Evolutionary conservation across 2,888 invertebrate species (phyloP).

Genomic region (Meloe dianella): DNA sequence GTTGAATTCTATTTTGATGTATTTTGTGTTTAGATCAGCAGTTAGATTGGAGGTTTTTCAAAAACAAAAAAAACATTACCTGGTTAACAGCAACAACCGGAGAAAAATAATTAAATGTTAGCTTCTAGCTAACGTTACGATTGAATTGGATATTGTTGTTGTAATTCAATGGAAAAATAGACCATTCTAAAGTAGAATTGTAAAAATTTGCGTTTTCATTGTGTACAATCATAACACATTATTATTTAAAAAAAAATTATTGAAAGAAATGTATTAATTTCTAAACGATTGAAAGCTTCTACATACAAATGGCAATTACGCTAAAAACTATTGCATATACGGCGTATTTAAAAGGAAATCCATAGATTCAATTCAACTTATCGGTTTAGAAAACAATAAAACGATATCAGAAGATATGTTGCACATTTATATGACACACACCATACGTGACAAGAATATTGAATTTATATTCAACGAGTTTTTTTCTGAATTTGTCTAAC

Average conservation of each 20-base stretch:
- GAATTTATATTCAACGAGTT: constrained; percentile 26
- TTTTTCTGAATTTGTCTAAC: constrained; percentile 18
- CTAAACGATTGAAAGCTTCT: no score
- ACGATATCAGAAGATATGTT: constrained; percentile 24
- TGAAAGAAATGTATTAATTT: no score
- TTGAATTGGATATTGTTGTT: not conserved
- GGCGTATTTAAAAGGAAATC: constrained; percentile 12
- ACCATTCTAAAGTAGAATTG: not conserved
- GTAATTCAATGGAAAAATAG: not conserved
- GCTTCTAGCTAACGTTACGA: not conserved
- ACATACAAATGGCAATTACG: not conserved
- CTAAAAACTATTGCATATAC: constrained; percentile 10
- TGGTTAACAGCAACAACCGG: not conserved
- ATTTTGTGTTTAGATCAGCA: not conserved
- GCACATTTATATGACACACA: constrained; percentile 32
- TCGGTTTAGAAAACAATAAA: constrained; percentile 28
- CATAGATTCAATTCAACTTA: constrained; percentile 10
- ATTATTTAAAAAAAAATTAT: no score
- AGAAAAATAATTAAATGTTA: not conserved
- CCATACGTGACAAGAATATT: constrained; percentile 24
- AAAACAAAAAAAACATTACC: not conserved
- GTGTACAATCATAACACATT: no score
- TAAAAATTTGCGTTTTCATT: not conserved
- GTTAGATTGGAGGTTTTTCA: not conserved
- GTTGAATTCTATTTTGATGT: not conserved